These are phyloP conservation scores for Lottia gigantea DNA, from an alignment of 2,888 invertebrate species.

Conservation along the genomic window DNA sequence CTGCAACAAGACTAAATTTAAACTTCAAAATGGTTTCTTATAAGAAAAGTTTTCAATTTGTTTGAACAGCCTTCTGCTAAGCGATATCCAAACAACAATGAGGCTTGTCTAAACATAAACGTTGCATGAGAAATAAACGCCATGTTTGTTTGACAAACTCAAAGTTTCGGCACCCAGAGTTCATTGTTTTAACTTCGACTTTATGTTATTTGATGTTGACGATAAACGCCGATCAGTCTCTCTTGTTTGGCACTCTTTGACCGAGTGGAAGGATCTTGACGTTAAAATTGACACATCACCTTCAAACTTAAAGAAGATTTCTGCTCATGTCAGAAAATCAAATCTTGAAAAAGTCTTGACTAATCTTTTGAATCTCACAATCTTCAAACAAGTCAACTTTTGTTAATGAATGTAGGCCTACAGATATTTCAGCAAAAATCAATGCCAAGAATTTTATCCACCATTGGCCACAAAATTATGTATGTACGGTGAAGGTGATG, in stretches of 20 bases:
- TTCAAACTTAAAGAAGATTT: neutral
- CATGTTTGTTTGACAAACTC: constrained; percentile 1
- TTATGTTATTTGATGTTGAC: neutral
- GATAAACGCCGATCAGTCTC: neutral
- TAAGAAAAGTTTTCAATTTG: neutral
- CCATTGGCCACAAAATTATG: too few species aligned
- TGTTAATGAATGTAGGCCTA: too few species aligned
- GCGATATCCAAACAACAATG: neutral
- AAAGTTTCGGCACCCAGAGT: neutral
- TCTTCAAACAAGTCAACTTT: too few species aligned
- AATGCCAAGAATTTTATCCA: too few species aligned
- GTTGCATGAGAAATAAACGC: constrained; percentile 2
- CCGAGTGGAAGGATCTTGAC: neutral
- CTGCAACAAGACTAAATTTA: too few species aligned
- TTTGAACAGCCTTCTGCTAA: neutral
- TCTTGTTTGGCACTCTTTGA: constrained; percentile 4
- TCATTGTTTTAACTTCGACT: neutral
- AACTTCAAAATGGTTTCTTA: neutral
- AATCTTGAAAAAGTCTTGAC: too few species aligned
- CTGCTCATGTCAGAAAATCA: neutral
- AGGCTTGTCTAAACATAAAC: neutral
- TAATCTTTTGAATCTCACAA: too few species aligned
- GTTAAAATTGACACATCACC: constrained; percentile 1
- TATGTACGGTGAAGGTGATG: too few species aligned
- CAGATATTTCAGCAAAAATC: too few species aligned